These are phyloP conservation scores for Sipunculus nudus DNA, from an alignment of 2,888 invertebrate species.

Conservation along the genomic window DNA sequence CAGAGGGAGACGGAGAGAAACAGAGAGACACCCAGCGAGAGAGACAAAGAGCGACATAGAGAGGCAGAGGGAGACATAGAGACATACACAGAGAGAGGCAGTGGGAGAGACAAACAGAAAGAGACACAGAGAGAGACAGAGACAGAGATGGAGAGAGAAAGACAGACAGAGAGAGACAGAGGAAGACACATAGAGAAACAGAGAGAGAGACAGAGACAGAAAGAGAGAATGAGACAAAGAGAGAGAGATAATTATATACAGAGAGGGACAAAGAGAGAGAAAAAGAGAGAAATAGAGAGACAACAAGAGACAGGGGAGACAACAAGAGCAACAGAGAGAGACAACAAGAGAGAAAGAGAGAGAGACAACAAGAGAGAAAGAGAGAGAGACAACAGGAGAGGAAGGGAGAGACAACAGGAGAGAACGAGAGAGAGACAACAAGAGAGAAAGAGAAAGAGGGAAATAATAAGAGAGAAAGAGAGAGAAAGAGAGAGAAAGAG, in stretches of 20 bases:
- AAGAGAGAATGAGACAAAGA: slow-evolving; percentile 8
- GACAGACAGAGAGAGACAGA: slow-evolving; percentile 14
- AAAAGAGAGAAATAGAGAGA: background rate
- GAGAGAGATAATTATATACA: background rate
- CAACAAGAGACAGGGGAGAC: background rate
- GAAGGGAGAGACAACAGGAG: background rate
- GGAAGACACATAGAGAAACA: slow-evolving; percentile 4
- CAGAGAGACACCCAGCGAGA: background rate
- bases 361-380: background rate
- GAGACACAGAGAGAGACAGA: slow-evolving; percentile 6
- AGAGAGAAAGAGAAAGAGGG: background rate
- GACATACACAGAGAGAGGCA: slow-evolving; percentile 1
- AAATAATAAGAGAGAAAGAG: background rate
- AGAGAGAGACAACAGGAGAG: background rate
- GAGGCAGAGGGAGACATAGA: slow-evolving; percentile 7
- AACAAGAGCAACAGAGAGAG: slow-evolving; percentile 1
- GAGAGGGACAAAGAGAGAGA: slow-evolving; percentile 3
- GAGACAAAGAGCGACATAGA: slow-evolving; percentile 5
- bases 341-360: slow-evolving; percentile 2
- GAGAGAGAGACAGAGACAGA: slow-evolving; percentile 9
- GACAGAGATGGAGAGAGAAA: background rate
- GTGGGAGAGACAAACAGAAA: slow-evolving; percentile 7
- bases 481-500: background rate
- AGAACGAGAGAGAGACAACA: background rate
- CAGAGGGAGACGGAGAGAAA: background rate